Base-by-base conservation (phyloP, 2,888 invertebrate species). In the Plebejus anna region DNA sequence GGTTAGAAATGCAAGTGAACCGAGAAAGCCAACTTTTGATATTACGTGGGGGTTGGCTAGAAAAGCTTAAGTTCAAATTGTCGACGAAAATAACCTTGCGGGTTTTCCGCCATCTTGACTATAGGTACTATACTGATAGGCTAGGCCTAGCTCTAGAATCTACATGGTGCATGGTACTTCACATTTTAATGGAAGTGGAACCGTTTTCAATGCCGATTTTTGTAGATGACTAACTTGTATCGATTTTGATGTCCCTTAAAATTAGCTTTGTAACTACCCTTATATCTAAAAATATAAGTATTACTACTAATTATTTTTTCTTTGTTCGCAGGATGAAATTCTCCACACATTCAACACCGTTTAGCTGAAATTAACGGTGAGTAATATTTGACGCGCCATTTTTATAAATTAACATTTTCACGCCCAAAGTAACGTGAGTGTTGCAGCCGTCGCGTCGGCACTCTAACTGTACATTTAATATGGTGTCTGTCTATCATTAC, bases 301-400 rank as follows among this genome's bases (percentile, higher is more conserved):
- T 4, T 1, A 16, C 13, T 55, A 55, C 16, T 55, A 9, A 59
- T 22, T 7, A 2, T 75, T 82, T 79, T 82, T 83, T 81, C 80
- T 83, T 91, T 92, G 90, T 92, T 91, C 59, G 5, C 92, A 93
- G 93, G 90, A 93, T 93, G 93, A 86, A 91, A 89, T 86, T 88
- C 89, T 90, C 90, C 88, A 92, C 92, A 89, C 89, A 88, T 84
- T 86, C 87, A 86, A 88, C 92, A 87, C 91, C 92, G 83, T 91
- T 92, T 85, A 92, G 92, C 89, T 92, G 86, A 91, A 84, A 85
- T 87, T 88, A 83, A 81, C 77, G 89, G 92, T 92, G 85, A 88
- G 87, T 78, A 4, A 57, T 32, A 70, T 51, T 75, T 36, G 13
- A 75, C 72, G 55, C 32, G 42, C 38, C 71, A 66, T 73, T 78